Conservation (phyloP, 1,140 invertebrate genomes). For the Polypedilum vanderplanki region DNA sequence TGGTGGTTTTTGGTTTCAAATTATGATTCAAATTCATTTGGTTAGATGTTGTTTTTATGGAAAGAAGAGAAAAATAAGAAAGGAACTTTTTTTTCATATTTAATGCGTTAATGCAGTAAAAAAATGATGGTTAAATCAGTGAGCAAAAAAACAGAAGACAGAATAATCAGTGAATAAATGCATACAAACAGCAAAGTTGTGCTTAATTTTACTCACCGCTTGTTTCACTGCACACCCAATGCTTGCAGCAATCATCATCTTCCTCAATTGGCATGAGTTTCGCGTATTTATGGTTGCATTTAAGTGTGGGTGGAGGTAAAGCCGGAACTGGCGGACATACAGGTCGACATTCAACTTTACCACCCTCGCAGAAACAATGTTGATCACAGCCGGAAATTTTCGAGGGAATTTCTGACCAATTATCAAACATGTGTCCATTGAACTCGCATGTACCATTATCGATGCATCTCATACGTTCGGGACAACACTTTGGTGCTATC, state of each 20-base stretch:
- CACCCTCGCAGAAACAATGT: slow-evolving; percentile 77
- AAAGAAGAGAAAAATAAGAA: too few relatives aligned
- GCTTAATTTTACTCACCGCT: slow-evolving; percentile 32
- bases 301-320: slow-evolving; percentile 61
- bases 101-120: slow-evolving; percentile 35
- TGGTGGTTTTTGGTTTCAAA: slow-evolving; percentile 31
- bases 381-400: slow-evolving; percentile 69
- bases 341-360: slow-evolving; percentile 73
- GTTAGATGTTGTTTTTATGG: too few relatives aligned
- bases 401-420: slow-evolving; percentile 61
- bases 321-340: slow-evolving; percentile 67
- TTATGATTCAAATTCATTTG: too few relatives aligned
- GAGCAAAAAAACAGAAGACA: not conserved
- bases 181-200: not conserved
- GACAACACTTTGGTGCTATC: slow-evolving; percentile 73
- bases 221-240: slow-evolving; percentile 57
- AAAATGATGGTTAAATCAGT: slow-evolving; percentile 28
- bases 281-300: slow-evolving; percentile 59
- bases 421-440: slow-evolving; percentile 57
- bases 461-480: slow-evolving; percentile 63
- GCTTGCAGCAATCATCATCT: slow-evolving; percentile 70
- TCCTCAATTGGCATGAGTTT: slow-evolving; percentile 62
- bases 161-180: not conserved
- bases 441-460: slow-evolving; percentile 71
- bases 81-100: slow-evolving; percentile 32